Evolutionary conservation across 2,888 invertebrate species (phyloP).

Genomic region (Caenorhabditis macrosperma): DNA sequence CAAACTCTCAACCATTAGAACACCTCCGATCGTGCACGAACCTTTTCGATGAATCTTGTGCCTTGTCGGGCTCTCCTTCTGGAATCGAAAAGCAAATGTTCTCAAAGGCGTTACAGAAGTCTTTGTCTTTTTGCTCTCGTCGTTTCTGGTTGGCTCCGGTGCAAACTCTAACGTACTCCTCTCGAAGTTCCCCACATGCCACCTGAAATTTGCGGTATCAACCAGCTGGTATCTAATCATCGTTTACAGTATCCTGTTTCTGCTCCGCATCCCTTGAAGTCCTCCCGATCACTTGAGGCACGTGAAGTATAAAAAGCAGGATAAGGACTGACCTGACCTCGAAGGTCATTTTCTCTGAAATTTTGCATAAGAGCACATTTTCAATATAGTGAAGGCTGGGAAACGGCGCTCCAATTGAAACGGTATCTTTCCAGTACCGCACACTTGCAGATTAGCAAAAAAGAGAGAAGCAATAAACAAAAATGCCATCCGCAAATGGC

Average conservation of each 20-base stretch:
- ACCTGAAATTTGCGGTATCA: slow-evolving; percentile 45
- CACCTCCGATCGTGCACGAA: background rate
- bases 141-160: slow-evolving; percentile 40
- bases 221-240: background rate
- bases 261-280: slow-evolving; percentile 19
- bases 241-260: slow-evolving; percentile 41
- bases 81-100: slow-evolving; percentile 73
- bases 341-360: background rate
- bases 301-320: background rate
- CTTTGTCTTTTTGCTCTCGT: slow-evolving; percentile 55
- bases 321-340: background rate
- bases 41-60: background rate
- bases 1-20: background rate
- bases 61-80: slow-evolving; percentile 49
- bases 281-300: background rate
- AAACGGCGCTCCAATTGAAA: too few species aligned
- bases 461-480: background rate
- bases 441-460: too few species aligned
- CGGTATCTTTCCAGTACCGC: too few species aligned
- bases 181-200: slow-evolving; percentile 71
- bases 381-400: background rate
- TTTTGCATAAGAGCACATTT: background rate
- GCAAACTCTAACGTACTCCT: slow-evolving; percentile 71
- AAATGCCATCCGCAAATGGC: background rate
- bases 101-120: slow-evolving; percentile 72